These are phyloP conservation scores for Stichopus horrens DNA, from an alignment of 53 echinoderm and acorn worm species.

Conservation along the genomic window DNA sequence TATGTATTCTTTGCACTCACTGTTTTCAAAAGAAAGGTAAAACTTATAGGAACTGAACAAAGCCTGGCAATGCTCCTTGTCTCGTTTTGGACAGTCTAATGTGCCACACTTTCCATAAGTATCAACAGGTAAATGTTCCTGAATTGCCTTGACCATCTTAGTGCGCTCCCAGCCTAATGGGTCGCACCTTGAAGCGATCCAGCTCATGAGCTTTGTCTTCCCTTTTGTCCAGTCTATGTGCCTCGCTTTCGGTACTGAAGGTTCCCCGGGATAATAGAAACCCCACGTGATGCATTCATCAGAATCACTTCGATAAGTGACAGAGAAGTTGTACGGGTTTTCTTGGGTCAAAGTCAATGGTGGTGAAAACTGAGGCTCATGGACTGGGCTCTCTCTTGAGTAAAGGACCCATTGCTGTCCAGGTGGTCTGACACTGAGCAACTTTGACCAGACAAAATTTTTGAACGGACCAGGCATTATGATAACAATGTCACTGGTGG, in stretches of 20 bases:
- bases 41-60: constrained; percentile 56
- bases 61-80: constrained; percentile 39
- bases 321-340: constrained; percentile 63
- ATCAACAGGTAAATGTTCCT: constrained; percentile 52
- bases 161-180: constrained; percentile 68
- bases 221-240: constrained; percentile 35
- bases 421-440: constrained; percentile 52
- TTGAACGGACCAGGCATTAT: constrained; percentile 60
- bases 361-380: constrained; percentile 67
- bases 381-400: constrained; percentile 63
- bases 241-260: constrained; percentile 29
- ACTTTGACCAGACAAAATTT: constrained; percentile 51
- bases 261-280: constrained; percentile 40
- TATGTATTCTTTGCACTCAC: constrained; percentile 63
- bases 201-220: constrained; percentile 55
- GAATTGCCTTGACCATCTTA: constrained; percentile 52
- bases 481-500: constrained; percentile 45
- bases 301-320: constrained; percentile 55
- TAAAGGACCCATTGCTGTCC: constrained; percentile 69
- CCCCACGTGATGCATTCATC: constrained; percentile 59
- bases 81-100: constrained; percentile 62
- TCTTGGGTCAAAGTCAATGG: constrained; percentile 36
- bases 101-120: constrained; percentile 65
- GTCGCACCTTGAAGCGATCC: constrained; percentile 68
- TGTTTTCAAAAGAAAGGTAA: constrained; percentile 63